Base-by-base conservation (phyloP, 1,140 invertebrate genomes). In the Radopholus similis region DNA sequence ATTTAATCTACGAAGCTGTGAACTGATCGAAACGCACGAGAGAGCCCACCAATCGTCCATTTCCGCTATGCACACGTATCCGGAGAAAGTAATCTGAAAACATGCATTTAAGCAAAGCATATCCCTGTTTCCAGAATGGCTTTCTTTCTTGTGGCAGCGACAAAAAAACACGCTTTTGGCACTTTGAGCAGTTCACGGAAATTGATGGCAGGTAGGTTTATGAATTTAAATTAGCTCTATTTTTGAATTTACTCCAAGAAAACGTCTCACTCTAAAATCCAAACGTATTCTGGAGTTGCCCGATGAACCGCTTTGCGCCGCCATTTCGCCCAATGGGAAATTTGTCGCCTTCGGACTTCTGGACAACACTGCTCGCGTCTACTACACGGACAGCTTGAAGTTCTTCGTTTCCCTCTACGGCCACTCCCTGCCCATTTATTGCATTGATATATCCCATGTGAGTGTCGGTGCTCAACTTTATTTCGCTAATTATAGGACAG, bases 321-420 rank as follows among this genome's bases (percentile, higher is more conserved):
- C 58, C 49, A 72, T 92, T 34, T 92, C 90, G 77, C 89, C 90
- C 2, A 90, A 97, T 83, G 88, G 88, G 70, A 90, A 89, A 85
- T 90, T 93, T 73, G 82, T 98, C 18, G 93, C 93, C 5, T 91
- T 92, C 30, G 89, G 92, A 1, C 83, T 97, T 13, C 83, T 97
- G 2, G 93, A 98, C 85, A 90, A 88, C 15, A 98, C 93, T 15
- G 90, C 97, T 0, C 94, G 96, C 85, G 89, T 98, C 70, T 96
- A 95, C 83, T 97, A 94, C 81, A 77, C 90, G 13, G 93, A 97
- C 80, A 90, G 90, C 21, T 89, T 96, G 63, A 97, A 96, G 90
- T 93, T 97, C 83, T 96, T 94, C 83, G 79, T 96, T 23, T 91
- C 91, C 0, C 86, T 99, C 0, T 98, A 98, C 82, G 95, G 95